Base-by-base conservation (phyloP, 2,888 invertebrate species). In the Zonitis immaculata region DNA sequence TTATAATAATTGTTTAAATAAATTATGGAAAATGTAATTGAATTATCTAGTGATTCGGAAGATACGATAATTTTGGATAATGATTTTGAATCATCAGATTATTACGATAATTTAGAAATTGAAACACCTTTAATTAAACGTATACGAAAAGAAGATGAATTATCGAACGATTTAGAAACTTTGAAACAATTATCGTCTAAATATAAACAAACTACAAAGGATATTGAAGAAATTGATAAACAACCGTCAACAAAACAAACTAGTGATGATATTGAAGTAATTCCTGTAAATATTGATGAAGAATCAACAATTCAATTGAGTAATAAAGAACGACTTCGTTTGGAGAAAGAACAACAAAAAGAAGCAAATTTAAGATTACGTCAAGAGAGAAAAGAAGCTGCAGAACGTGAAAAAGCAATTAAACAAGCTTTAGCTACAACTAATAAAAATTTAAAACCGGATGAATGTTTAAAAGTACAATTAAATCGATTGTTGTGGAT, bases 381-480 rank as follows among this genome's bases (percentile, higher is more conserved):
- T n/a, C 43, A 59, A 51, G 52, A 46, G 30, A 55, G 60, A 51
- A 57, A 55, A 51, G 51, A 47, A 32, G 48, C 44, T 30, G 27
- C 52, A 32, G 58, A 61, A 44, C 50, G 59, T 27, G 57, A 61
- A 52, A 58, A 64, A 47, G 46, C 57, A 35, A 22, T 63, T 20
- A 64, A 65, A 57, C 52, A 62, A 47, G 61, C 60, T 35, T 39
- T 62, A 47, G 59, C 52, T 54, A 54, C 52, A n/a, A 52, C 60
- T 5, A 56, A 60, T 32, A 68, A 64, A 53, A 68, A 65, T 54
- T 47, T 63, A 18, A 71, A 69, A 58, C 72, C 70, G 25, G 68
- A 68, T 51, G 67, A 73, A 55, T 70, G 68, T 47, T 56, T 69
- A 12, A 71, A 72, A 58, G 72, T 71, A 60, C 9, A 39, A 7